These are phyloP conservation scores for Eubucco bourcierii DNA, from an alignment of 2,113 vertebrate genomes.

Conservation along the genomic window DNA sequence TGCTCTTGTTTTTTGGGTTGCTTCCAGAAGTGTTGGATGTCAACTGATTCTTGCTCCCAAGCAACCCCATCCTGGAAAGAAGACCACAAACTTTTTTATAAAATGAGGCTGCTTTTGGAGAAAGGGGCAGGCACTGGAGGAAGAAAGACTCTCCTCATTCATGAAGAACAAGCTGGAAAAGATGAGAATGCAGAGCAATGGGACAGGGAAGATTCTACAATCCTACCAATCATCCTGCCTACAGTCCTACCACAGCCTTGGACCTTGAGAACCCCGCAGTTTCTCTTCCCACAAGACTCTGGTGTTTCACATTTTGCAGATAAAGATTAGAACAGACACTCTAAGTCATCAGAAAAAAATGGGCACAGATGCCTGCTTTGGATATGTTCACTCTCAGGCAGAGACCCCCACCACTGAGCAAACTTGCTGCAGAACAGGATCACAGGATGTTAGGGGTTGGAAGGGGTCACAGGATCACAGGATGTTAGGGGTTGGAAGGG, in stretches of 20 bases:
- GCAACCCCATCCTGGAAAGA: conserved; percentile 57
- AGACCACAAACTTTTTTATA: too few relatives aligned
- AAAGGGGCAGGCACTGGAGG: not conserved
- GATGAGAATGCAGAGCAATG: not conserved
- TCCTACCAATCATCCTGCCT: not conserved
- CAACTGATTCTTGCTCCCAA: conserved; percentile 42
- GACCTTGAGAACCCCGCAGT: not conserved
- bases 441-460: too few relatives aligned
- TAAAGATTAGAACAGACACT: not conserved
- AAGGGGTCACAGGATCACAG: too few relatives aligned
- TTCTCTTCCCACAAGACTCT: not conserved
- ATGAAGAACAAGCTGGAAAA: not conserved
- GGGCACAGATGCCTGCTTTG: not conserved
- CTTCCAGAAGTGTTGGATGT: not conserved
- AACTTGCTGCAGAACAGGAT: not conserved
- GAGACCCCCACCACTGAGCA: not conserved
- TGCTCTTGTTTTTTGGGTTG: not conserved
- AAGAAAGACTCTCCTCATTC: not conserved
- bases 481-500: too few relatives aligned
- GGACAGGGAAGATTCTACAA: not conserved
- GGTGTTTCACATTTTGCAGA: not conserved
- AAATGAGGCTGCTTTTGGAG: not conserved
- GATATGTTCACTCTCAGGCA: rapidly evolving
- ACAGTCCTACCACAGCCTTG: not conserved
- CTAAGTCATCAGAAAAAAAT: not conserved